A percentile compares a stretch with the other conserved stretches of the same genome.
phyloP scores from a whole-genome alignment of 2,797 vertebrate species.

The Carduelis carduelis region DNA sequence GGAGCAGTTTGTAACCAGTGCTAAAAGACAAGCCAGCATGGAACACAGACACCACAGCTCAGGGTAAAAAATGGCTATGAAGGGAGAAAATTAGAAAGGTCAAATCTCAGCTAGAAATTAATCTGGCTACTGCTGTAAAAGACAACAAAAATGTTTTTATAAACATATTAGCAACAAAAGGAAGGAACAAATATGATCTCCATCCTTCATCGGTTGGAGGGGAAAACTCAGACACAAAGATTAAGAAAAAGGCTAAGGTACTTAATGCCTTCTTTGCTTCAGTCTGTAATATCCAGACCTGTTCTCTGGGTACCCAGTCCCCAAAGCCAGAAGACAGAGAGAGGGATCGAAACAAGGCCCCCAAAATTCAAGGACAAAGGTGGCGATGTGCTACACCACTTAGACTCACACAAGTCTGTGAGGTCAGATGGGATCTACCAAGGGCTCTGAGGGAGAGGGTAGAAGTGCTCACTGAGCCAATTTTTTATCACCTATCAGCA shows the following conservation, averaged over 20 bases:
- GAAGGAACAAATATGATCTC: background rate
- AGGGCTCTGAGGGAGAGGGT: background rate
- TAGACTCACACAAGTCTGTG: background rate
- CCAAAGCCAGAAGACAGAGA: background rate
- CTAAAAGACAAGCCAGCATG: background rate
- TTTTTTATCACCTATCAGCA: background rate
- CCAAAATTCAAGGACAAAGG: background rate
- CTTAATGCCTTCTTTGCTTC: background rate
- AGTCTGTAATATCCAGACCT: background rate
- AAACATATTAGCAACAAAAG: background rate
- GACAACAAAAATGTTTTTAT: background rate
- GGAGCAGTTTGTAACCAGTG: background rate
- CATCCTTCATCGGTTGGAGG: accelerated
- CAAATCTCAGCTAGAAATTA: background rate
- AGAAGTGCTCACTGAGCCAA: background rate
- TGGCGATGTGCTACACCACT: background rate
- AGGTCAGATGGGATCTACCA: background rate
- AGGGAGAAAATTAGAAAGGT: background rate
- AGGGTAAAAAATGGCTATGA: background rate
- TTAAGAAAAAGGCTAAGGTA: background rate
- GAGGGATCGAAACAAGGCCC: background rate
- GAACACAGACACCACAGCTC: background rate
- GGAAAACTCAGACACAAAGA: background rate
- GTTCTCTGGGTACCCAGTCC: background rate
- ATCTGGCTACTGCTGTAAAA: background rate